Percentiles rank a stretch among this genome's conserved stretches.
These are phyloP conservation scores for Myotis davidii DNA, from an alignment of 2,113 vertebrate genomes.

Conservation along the genomic window DNA sequence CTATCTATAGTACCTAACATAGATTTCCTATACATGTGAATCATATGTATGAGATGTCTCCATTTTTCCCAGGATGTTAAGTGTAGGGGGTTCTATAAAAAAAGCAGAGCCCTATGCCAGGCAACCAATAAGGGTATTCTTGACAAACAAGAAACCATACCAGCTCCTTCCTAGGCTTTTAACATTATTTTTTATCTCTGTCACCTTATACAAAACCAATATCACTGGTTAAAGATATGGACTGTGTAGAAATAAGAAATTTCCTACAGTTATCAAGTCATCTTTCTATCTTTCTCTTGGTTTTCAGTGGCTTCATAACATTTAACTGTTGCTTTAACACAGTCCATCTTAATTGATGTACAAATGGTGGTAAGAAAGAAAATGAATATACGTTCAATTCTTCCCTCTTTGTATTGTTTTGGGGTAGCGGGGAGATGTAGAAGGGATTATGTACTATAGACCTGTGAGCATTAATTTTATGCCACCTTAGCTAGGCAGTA, in stretches of 20 bases:
- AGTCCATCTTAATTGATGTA: not conserved
- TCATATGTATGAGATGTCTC: not conserved
- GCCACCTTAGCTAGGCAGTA: not conserved
- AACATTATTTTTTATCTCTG: not conserved
- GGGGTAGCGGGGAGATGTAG: accelerated
- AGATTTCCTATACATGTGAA: not conserved
- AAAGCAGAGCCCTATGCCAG: not conserved
- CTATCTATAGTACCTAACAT: not conserved
- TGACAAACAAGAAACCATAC: not conserved
- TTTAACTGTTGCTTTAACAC: not conserved
- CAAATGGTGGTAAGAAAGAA: not conserved
- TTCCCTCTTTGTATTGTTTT: not conserved
- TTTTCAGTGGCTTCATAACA: not conserved
- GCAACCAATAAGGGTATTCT: not conserved
- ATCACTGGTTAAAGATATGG: not conserved
- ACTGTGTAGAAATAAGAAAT: not conserved
- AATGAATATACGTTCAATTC: not conserved
- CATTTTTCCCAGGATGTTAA: not conserved
- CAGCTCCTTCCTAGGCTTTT: not conserved
- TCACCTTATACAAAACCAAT: not conserved
- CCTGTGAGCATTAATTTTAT: not conserved
- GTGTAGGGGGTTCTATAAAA: not conserved
- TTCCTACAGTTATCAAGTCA: not conserved
- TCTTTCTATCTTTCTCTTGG: not conserved
- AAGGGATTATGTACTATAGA: not conserved